A percentile compares a stretch with the other conserved stretches of the same genome.
Evolutionary conservation across 35 echinoderm and acorn worm genomes (phyloP).

Genomic region (Apostichopus japonicus): DNA sequence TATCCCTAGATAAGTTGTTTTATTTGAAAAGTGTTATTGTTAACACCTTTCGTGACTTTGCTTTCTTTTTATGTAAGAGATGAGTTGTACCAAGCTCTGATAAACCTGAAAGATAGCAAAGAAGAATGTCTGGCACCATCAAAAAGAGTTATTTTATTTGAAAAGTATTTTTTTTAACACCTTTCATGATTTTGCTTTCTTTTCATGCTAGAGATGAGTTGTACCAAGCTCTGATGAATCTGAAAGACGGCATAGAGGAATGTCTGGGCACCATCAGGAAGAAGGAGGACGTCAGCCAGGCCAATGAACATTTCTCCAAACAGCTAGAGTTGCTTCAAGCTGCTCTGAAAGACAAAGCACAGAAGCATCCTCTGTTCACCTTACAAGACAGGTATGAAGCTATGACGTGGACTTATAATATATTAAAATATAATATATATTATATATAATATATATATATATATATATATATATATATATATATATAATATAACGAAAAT

Average conservation of each 20-base stretch:
- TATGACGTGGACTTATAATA: too few relatives aligned
- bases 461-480: too few relatives aligned
- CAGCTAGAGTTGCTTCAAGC: conserved; percentile 61
- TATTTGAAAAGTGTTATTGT: too few relatives aligned
- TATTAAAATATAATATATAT: too few relatives aligned
- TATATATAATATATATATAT: too few relatives aligned
- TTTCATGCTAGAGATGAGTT: conserved; percentile 75
- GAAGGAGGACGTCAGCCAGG: conserved; percentile 38
- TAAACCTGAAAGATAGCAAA: conserved; percentile 67
- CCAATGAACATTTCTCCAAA: conserved; percentile 35
- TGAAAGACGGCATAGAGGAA: conserved; percentile 64
- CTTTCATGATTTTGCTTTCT: too few relatives aligned
- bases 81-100: conserved; percentile 80
- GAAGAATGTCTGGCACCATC: conserved; percentile 61
- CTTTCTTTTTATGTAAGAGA: conserved; percentile 49
- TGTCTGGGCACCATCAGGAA: conserved; percentile 67
- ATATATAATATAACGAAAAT: too few relatives aligned
- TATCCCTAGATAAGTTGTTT: too few relatives aligned
- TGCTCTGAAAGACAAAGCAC: conserved; percentile 77
- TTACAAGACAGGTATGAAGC: conserved; percentile 71
- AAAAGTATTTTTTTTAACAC: too few relatives aligned
- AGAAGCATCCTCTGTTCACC: conserved; percentile 74
- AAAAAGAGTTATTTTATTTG: background rate
- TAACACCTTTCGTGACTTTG: too few relatives aligned
- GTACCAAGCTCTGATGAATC: conserved; percentile 68